A percentile compares a stretch with the other conserved stretches of the same genome.
phyloP scores from a whole-genome alignment of 2,797 vertebrate species.

The Syngnathus rostellatus region DNA sequence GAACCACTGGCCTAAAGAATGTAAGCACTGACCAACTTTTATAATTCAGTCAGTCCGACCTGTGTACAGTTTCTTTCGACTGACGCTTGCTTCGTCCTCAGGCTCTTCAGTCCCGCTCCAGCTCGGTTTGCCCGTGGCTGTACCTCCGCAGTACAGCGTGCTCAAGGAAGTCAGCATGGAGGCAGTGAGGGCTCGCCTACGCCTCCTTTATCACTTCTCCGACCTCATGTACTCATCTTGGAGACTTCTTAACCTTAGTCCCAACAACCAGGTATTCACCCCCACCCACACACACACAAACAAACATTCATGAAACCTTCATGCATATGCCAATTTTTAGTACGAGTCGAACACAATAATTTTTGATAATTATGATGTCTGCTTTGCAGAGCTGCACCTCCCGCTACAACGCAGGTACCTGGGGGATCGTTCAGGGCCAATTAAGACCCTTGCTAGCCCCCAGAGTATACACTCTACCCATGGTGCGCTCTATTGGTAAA shows the following conservation, averaged over 20 bases:
- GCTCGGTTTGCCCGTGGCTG: slow-evolving; percentile 64
- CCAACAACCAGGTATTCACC: slow-evolving; percentile 67
- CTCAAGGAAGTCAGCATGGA: slow-evolving; percentile 72
- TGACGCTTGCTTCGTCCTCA: slow-evolving; percentile 17
- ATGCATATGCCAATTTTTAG: neutral
- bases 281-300: neutral
- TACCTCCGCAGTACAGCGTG: slow-evolving; percentile 72
- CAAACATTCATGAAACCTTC: no score
- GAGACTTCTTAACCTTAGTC: slow-evolving; percentile 73
- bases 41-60: neutral
- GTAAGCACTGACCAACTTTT: no score
- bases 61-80: neutral
- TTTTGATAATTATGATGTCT: neutral
- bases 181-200: slow-evolving; percentile 63
- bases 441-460: slow-evolving; percentile 72
- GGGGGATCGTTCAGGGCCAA: slow-evolving; percentile 74
- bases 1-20: no score
- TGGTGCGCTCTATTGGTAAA: slow-evolving; percentile 75
- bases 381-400: slow-evolving; percentile 66
- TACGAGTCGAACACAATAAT: neutral
- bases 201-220: slow-evolving; percentile 77
- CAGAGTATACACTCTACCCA: slow-evolving; percentile 73
- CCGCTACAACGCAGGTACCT: slow-evolving; percentile 72
- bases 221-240: slow-evolving; percentile 80
- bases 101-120: slow-evolving; percentile 68